Evolutionary conservation across 2,888 invertebrate genomes (phyloP), one percentile per base, ranked within the genome.

Genomic region (Limnephilus auricula): DNA sequence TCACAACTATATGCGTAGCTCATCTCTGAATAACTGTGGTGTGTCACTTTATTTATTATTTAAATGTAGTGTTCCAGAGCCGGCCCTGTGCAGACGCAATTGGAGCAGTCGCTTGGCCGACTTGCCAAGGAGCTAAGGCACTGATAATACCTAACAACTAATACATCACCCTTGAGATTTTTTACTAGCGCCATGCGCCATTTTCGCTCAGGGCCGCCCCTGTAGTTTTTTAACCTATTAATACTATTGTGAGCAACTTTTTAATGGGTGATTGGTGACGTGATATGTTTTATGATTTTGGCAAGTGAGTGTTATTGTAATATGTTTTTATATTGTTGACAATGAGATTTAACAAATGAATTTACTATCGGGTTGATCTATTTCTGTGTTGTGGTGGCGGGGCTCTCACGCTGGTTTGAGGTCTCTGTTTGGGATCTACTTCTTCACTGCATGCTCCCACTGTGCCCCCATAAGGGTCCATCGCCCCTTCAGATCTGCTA

Each of bases 401-500:
- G 13, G 85, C 87, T 25, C 84, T 65, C 1, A 96, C 95, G 94
- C 95, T 94, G 92, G 96, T 96, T 94, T 94, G 95, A 6, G 96
- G 96, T 1, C 96, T 94, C 92, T 95, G 95, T 89, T 93, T 94
- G 50, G 94, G 96, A 95, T 95, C 95, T 93, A 95, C 97, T 88
- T 94, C 96, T 79, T 93, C 94, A 94, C 94, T 95, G 87, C 95
- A 95, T 0, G 95, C 95, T 93, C 95, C 94, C 18, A 95, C 95
- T 1, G 95, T 95, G 0, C 94, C 95, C 25, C 95, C 95, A 89
- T 94, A 94, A 0, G 94, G 94, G 90, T 82, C 79, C 79, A 86
- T 31, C 18, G 80, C 30, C 13, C 45, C 45, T 30, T 86, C 90
- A n/a, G 79, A 37, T 84, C 37, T 83, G 37, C 84, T 84, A 78